Conservation (phyloP, 1,140 invertebrate genomes). For the Trichoplusia ni region DNA sequence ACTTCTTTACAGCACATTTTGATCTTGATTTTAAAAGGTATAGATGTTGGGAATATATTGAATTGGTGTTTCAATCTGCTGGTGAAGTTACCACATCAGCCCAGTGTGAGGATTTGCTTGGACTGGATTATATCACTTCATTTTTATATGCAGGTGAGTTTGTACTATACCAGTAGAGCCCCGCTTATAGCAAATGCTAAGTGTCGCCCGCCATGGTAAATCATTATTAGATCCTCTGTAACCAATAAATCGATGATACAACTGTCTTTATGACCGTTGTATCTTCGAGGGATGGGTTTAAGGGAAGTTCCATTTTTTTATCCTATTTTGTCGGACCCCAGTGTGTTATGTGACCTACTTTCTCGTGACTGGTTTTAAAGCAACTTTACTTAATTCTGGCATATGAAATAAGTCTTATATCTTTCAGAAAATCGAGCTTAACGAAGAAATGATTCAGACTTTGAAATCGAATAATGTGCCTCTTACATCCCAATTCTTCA, state of each 20-base stretch:
- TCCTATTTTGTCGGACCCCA: no score
- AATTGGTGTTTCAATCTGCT: slow-evolving; percentile 60
- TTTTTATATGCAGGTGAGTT: slow-evolving; percentile 60
- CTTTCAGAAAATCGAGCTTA: slow-evolving; percentile 56
- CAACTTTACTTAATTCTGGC: no score
- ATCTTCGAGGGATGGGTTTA: no score
- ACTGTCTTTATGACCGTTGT: no score
- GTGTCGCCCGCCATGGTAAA: no score
- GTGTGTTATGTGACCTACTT: no score
- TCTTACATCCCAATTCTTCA: slow-evolving; percentile 64
- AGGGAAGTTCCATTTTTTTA: no score
- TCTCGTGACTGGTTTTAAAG: no score
- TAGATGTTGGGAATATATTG: slow-evolving; percentile 33
- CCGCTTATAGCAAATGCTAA: no score
- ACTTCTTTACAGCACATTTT: slow-evolving; percentile 57
- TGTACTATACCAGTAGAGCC: no score
- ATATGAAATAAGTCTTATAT: background rate
- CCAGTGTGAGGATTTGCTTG: slow-evolving; percentile 58
- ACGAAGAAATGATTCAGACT: slow-evolving; percentile 40
- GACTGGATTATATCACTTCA: slow-evolving; percentile 64
- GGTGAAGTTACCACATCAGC: slow-evolving; percentile 63
- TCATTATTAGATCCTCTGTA: no score
- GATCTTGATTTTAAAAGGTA: slow-evolving; percentile 46
- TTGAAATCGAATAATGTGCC: slow-evolving; percentile 62
- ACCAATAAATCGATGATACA: no score